phyloP scores from a whole-genome alignment of 2,797 vertebrate species.

The Strix occidentalis region DNA sequence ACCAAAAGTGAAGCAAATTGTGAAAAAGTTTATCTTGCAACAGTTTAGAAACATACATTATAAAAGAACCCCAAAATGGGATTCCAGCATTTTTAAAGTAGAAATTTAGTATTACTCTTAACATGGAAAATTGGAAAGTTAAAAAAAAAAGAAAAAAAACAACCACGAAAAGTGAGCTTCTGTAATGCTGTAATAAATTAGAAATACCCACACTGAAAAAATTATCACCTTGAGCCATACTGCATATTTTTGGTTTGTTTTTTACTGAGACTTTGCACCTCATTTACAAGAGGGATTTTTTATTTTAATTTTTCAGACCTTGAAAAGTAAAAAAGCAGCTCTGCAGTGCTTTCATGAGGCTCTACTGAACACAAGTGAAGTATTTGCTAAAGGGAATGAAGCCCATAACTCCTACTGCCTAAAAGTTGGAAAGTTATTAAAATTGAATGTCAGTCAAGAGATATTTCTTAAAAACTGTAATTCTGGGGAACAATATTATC shows the following conservation, averaged over 20 bases:
- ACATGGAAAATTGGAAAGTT: neutral
- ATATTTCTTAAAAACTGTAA: neutral
- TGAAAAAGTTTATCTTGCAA: neutral
- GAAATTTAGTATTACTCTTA: neutral
- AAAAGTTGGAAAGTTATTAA: neutral
- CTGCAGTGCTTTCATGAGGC: neutral
- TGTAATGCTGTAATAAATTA: neutral
- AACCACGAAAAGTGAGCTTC: neutral
- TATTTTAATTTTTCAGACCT: neutral
- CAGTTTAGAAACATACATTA: neutral
- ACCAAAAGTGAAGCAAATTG: neutral
- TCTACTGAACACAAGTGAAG: neutral
- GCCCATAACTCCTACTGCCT: neutral
- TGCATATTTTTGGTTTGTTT: neutral
- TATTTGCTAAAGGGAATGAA: neutral
- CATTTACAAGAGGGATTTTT: neutral
- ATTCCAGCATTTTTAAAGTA: neutral
- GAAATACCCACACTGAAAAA: neutral
- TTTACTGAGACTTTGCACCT: neutral
- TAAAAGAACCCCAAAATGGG: rapidly evolving
- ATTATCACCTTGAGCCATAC: neutral
- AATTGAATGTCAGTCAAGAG: neutral
- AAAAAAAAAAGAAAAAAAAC: neutral
- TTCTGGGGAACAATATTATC: conserved; percentile 5
- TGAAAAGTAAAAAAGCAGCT: neutral